phyloP scores from a whole-genome alignment of 2,888 invertebrate genomes.

The Melieria omissa region DNA sequence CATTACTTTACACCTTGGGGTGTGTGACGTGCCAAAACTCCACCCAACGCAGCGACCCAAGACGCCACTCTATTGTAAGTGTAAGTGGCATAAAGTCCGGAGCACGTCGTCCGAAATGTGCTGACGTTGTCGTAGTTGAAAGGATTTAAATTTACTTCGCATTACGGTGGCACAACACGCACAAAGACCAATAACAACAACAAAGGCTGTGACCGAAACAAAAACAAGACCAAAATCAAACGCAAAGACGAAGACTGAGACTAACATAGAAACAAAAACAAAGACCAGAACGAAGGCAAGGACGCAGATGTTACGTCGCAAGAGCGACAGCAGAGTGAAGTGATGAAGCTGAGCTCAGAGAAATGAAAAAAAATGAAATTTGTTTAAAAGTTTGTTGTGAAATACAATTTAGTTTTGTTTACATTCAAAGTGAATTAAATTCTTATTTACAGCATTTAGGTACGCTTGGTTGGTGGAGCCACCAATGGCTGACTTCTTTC shows the following conservation, averaged over 20 bases:
- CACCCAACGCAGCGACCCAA: background rate
- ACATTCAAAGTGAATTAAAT: constrained; percentile 27
- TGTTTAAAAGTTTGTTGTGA: constrained; percentile 15
- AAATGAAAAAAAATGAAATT: constrained; percentile 6
- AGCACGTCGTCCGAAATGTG: background rate
- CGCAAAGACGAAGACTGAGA: background rate
- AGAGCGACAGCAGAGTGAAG: background rate
- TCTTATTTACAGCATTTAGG: constrained; percentile 12
- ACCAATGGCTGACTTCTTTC: too few species aligned
- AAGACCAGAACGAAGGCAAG: background rate
- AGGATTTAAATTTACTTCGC: background rate
- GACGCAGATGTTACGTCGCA: background rate
- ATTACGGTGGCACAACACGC: background rate
- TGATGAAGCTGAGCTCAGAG: background rate
- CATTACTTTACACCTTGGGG: constrained; percentile 26
- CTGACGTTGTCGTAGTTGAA: background rate
- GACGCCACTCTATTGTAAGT: background rate
- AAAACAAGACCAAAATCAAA: background rate
- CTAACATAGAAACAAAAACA: background rate
- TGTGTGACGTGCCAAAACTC: background rate
- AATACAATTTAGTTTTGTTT: constrained; percentile 9
- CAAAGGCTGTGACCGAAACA: too few species aligned
- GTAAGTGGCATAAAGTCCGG: background rate
- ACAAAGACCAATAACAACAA: too few species aligned
- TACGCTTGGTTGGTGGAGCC: too few species aligned